phyloP scores from a whole-genome alignment of 2,113 vertebrate species.

The Archilochus colubris region DNA sequence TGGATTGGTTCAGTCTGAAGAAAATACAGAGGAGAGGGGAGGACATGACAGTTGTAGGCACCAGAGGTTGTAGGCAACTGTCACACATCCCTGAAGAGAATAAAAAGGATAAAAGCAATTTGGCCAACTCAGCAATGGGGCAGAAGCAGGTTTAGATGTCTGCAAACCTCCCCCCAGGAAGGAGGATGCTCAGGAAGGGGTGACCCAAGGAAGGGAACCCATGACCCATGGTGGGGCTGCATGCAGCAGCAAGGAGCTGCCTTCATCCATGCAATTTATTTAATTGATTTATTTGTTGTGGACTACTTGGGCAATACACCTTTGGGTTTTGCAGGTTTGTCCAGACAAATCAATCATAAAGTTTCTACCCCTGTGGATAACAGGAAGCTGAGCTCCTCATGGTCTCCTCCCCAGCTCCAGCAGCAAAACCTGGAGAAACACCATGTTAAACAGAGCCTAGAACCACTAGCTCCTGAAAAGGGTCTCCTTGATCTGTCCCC shows the following conservation, averaged over 20 bases:
- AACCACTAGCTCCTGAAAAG: neutral
- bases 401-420: neutral
- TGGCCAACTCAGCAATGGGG: neutral
- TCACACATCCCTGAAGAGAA: neutral
- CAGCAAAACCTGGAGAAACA: neutral
- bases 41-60: neutral
- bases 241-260: neutral
- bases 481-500: accelerated
- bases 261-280: neutral
- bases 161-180: neutral
- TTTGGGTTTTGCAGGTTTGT: neutral
- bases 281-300: neutral
- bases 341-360: neutral
- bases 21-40: neutral
- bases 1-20: neutral
- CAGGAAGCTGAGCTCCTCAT: neutral
- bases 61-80: constrained; percentile 4
- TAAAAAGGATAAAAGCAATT: neutral
- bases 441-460: neutral
- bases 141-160: neutral
- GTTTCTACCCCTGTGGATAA: neutral
- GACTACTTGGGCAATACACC: neutral
- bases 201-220: neutral
- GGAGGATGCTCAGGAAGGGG: neutral
- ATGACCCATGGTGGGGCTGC: accelerated